Evolutionary conservation across 2,113 vertebrate genomes (phyloP).

Genomic region (Pogona vitticeps): DNA sequence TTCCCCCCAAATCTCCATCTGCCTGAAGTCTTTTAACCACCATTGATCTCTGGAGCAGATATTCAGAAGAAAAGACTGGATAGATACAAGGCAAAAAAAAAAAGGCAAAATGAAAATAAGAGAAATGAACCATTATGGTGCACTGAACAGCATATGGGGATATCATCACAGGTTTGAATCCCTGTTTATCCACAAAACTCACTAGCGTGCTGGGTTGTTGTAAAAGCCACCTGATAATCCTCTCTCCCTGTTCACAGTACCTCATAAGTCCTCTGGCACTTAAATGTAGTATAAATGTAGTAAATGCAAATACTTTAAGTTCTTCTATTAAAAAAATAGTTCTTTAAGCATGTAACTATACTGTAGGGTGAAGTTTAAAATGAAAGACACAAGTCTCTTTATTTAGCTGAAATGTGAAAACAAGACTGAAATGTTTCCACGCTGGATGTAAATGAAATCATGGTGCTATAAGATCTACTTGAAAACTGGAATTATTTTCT

Average conservation of each 20-base stretch:
- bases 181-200: background rate
- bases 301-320: background rate
- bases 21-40: background rate
- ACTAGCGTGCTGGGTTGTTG: background rate
- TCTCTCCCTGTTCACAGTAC: too few species aligned
- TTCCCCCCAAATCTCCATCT: too few species aligned
- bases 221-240: background rate
- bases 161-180: background rate
- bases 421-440: background rate
- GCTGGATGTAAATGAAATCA: background rate
- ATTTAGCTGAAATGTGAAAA: background rate
- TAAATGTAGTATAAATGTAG: background rate
- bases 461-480: background rate
- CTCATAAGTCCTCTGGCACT: background rate
- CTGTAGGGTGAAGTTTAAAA: background rate
- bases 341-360: background rate
- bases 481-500: background rate
- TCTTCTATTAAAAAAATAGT: too few species aligned
- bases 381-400: background rate
- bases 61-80: background rate
- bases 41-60: background rate
- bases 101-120: constrained; percentile 37
- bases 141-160: too few species aligned
- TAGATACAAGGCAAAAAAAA: background rate
- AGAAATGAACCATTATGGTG: background rate